Evolutionary conservation across 2,113 vertebrate genomes (phyloP).

Genomic region (Lepidothrix coronata): DNA sequence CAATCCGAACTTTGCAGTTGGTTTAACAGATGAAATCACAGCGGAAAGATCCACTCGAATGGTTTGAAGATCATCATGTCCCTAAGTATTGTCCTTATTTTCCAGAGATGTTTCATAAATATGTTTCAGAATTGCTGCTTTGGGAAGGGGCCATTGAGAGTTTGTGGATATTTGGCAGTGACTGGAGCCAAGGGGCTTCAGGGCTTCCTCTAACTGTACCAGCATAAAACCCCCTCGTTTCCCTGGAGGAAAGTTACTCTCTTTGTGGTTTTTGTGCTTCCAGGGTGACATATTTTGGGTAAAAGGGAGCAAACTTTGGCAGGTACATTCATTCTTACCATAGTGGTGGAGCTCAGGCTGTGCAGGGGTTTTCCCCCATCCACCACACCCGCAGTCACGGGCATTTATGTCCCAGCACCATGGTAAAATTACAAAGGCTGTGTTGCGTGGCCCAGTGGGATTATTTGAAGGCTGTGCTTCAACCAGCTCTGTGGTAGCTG

Average conservation of each 20-base stretch:
- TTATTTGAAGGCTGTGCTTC: neutral
- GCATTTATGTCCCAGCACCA: neutral
- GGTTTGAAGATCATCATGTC: neutral
- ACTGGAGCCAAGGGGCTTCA: neutral
- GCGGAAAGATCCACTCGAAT: neutral
- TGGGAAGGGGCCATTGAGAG: neutral
- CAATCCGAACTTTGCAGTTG: neutral
- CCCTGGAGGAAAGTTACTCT: neutral
- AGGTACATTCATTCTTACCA: rapidly evolving
- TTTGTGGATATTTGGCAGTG: neutral
- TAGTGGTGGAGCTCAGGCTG: neutral
- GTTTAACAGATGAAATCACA: neutral
- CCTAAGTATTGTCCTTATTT: neutral
- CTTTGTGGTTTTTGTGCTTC: rapidly evolving
- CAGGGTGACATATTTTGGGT: neutral
- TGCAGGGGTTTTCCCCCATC: neutral
- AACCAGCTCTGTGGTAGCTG: neutral
- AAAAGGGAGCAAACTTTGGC: neutral
- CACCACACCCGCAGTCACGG: rapidly evolving
- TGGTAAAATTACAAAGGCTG: neutral
- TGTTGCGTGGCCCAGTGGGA: neutral
- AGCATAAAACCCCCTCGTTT: neutral
- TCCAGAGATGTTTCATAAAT: neutral
- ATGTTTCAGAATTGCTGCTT: neutral
- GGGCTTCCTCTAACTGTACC: neutral